Evolutionary conservation across 2,797 vertebrate species (phyloP).

Genomic region (Smutsia temminckii): DNA sequence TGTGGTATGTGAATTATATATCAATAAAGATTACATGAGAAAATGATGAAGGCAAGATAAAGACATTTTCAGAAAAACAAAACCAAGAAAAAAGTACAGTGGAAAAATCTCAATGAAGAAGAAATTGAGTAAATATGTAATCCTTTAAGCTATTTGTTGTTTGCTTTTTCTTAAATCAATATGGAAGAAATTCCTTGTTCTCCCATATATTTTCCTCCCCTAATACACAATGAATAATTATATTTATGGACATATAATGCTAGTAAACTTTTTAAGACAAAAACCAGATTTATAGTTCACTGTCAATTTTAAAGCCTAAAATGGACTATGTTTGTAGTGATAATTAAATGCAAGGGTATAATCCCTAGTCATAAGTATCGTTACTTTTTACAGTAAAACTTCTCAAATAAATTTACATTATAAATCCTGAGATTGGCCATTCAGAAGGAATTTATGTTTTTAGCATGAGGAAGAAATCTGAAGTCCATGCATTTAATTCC

Average conservation of each 20-base stretch:
- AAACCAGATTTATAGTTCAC: neutral
- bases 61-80: neutral
- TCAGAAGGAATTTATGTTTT: neutral
- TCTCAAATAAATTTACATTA: neutral
- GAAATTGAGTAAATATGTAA: neutral
- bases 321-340: neutral
- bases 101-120: neutral
- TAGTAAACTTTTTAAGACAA: neutral
- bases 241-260: neutral
- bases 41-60: neutral
- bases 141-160: neutral
- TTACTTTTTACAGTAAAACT: neutral
- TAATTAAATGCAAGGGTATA: neutral
- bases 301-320: neutral
- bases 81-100: neutral
- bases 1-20: neutral
- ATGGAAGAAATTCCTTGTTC: neutral
- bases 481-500: neutral
- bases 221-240: neutral
- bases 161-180: neutral
- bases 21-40: neutral
- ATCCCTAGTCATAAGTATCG: neutral
- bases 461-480: neutral
- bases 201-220: neutral
- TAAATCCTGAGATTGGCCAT: neutral